Evolutionary conservation across 2,888 invertebrate species (phyloP), one percentile per base, ranked within the genome.

Genomic region (Lottia gigantea): DNA sequence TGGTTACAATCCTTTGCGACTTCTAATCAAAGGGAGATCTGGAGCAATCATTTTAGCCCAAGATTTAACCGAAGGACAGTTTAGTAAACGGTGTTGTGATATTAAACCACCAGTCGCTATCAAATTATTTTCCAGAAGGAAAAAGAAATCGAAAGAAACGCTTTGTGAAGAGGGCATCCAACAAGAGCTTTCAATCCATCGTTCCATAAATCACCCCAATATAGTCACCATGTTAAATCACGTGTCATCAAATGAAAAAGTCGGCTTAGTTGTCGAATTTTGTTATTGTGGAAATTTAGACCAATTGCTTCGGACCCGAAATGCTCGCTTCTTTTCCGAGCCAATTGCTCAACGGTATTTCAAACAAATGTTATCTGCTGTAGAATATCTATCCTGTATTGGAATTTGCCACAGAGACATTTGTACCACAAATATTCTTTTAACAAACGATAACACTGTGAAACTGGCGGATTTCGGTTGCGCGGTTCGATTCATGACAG

Each of bases 391-490:
- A 4, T 84, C 84, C 69, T 47, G 61, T 8, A 78, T 78, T 61
- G 80, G 81, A 31, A 76, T 78, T 31, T 81, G 82, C 12, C 84
- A 84, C 66, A 72, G 84, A n/a, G 84, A 86, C 77, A 73, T 86
- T 46, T 83, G 84, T 62, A 79, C 80, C 1, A 81, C 82, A 63
- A 85, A 86, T 71, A 79, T 86, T 45, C 76, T 86, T 15, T 76
- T 86, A 40, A 80, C 80, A 47, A 77, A 75, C 3, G 74, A 80
- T 67, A 83, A 85, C 74, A 77, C 74, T 26, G 68, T 80, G 46
- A 86, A 86, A 72, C 71, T 86, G 45, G 77, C 80, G 15, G 85
- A 86, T 72, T 84, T 86, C 66, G 83, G 84, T 12, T 80, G 82
- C 40, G 82, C 85, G 7, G 74, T 81, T 3, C 71, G 68, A 67